Evolutionary conservation across 2,113 vertebrate species (phyloP).

Genomic region (Nanorana parkeri): DNA sequence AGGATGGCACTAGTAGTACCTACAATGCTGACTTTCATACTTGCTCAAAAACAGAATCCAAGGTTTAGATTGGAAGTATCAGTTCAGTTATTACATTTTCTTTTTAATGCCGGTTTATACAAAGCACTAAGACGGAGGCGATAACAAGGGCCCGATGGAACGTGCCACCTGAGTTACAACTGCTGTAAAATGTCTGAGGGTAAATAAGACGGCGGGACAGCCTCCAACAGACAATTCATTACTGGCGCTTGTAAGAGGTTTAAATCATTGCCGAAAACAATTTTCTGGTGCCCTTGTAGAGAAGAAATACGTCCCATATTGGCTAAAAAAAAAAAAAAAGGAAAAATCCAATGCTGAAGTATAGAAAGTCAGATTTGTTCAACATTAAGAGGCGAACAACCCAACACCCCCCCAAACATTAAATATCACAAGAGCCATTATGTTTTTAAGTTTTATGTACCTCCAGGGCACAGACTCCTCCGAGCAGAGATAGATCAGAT

Average conservation of each 20-base stretch:
- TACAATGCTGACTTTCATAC: neutral
- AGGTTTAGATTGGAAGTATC: neutral
- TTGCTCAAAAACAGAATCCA: neutral
- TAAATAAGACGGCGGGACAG: slow-evolving; percentile 16
- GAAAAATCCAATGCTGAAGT: slow-evolving; percentile 48
- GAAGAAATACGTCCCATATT: neutral
- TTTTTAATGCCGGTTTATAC: neutral
- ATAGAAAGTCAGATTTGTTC: slow-evolving; percentile 39
- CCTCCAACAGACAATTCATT: slow-evolving; percentile 41
- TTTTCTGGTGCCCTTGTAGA: slow-evolving; percentile 48
- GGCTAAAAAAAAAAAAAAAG: too few relatives aligned
- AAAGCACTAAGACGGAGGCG: slow-evolving; percentile 18
- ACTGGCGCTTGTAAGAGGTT: slow-evolving; percentile 2
- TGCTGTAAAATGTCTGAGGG: slow-evolving; percentile 39
- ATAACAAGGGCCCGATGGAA: slow-evolving; percentile 12
- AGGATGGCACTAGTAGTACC: neutral
- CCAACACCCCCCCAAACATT: neutral
- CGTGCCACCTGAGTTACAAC: slow-evolving; percentile 16
- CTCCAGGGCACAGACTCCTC: neutral
- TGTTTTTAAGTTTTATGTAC: slow-evolving; percentile 8
- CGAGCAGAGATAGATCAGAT: slow-evolving; percentile 32
- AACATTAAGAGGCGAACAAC: slow-evolving; percentile 23
- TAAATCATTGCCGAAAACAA: slow-evolving; percentile 46
- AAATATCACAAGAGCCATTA: neutral
- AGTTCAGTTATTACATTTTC: neutral